Conservation (phyloP, 2,113 vertebrate genomes). For the Xiphophorus hellerii region DNA sequence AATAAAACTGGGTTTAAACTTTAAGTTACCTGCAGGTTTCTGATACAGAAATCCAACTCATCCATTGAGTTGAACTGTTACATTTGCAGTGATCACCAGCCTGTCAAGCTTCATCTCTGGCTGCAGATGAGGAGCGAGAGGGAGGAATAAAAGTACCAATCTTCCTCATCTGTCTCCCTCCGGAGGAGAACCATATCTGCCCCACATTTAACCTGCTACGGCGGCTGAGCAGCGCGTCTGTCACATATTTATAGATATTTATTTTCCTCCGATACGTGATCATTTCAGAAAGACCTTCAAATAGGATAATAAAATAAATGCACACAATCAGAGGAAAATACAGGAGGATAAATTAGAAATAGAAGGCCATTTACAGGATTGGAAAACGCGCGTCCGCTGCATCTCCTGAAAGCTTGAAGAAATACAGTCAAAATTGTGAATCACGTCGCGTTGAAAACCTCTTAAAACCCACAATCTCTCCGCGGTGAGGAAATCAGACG, state of each 20-base stretch:
- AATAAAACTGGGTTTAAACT: constrained; percentile 46
- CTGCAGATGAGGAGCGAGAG: constrained; percentile 37
- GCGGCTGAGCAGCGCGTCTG: background rate
- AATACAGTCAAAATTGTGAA: constrained; percentile 67
- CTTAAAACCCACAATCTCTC: constrained; percentile 62
- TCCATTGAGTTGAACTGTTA: constrained; percentile 54
- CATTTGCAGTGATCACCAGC: constrained; percentile 32
- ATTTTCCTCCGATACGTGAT: constrained; percentile 22
- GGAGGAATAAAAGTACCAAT: constrained; percentile 27
- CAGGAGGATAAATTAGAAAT: constrained; percentile 50
- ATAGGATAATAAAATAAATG: constrained; percentile 37
- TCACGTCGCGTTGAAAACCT: constrained; percentile 64
- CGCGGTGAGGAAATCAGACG: constrained; percentile 61
- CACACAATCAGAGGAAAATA: constrained; percentile 35
- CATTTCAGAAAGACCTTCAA: constrained; percentile 41
- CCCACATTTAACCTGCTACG: constrained; percentile 22
- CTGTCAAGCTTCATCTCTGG: constrained; percentile 52
- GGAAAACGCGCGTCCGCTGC: constrained; percentile 37
- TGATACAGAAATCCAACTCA: constrained; percentile 33
- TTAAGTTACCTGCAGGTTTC: constrained; percentile 51
- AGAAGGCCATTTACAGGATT: constrained; percentile 56
- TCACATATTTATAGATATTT: background rate
- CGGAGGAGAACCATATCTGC: constrained; percentile 28
- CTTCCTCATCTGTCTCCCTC: constrained; percentile 49
- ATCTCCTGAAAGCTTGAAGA: constrained; percentile 36